Percentiles rank a stretch among this genome's conserved stretches.
Evolutionary conservation across 2,113 vertebrate genomes (phyloP).

Genomic region (Paradisaea rubra): DNA sequence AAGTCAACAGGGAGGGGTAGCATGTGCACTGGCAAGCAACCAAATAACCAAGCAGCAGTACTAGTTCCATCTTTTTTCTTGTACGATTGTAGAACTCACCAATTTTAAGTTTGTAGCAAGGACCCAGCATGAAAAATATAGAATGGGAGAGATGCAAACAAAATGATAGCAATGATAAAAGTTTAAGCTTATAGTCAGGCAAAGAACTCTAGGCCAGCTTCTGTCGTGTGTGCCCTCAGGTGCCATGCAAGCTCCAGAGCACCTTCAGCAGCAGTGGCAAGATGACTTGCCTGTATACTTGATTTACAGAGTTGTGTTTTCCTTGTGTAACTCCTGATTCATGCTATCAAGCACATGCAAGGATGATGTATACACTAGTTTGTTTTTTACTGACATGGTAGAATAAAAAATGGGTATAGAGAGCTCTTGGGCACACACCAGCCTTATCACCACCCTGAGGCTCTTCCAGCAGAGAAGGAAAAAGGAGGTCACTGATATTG

Average conservation of each 20-base stretch:
- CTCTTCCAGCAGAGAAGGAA: neutral
- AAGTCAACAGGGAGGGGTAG: conserved; percentile 1
- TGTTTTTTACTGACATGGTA: conserved; percentile 4
- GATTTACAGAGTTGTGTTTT: neutral
- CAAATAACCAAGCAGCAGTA: conserved; percentile 62
- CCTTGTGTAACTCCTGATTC: neutral
- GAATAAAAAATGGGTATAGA: conserved; percentile 9
- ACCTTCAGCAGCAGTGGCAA: conserved; percentile 65
- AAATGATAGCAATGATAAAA: conserved; percentile 77
- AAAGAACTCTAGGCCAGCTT: conserved; percentile 56
- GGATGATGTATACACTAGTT: neutral
- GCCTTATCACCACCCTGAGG: neutral
- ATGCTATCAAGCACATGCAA: conserved; percentile 64
- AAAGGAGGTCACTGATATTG: neutral
- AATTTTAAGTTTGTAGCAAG: conserved; percentile 91
- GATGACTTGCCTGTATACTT: neutral
- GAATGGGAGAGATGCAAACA: conserved; percentile 80
- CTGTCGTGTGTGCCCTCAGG: conserved; percentile 26
- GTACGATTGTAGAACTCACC: conserved; percentile 86
- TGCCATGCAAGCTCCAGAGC: conserved; percentile 68
- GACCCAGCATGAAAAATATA: conserved; percentile 85
- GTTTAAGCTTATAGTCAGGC: conserved; percentile 72
- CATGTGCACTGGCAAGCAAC: conserved; percentile 69
- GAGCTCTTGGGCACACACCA: neutral
- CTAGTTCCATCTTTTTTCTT: conserved; percentile 61